A percentile compares a stretch with the other conserved stretches of the same genome.
phyloP scores from a whole-genome alignment of 1,140 invertebrate genomes.

The Drosophila willistoni region DNA sequence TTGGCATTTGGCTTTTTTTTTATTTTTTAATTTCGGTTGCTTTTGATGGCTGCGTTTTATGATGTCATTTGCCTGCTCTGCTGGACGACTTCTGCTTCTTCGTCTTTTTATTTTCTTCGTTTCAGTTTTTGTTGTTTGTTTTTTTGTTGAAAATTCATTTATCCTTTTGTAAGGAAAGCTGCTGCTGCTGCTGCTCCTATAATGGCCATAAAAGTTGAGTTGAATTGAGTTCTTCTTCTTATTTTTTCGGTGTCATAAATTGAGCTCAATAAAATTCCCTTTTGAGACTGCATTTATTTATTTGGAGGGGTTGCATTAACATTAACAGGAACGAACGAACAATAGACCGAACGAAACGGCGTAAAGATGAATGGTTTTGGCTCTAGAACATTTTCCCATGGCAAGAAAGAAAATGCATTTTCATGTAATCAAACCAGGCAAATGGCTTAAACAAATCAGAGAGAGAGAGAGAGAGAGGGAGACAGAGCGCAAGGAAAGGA shows the following conservation, averaged over 20 bases:
- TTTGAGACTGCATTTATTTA: conserved; percentile 36
- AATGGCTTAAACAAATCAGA: conserved; percentile 74
- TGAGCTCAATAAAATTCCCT: conserved; percentile 70
- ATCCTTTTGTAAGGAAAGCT: conserved; percentile 42
- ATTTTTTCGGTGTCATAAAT: conserved; percentile 72
- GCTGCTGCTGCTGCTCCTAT: conserved; percentile 47
- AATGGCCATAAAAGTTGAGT: conserved; percentile 49
- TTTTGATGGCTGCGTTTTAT: conserved; percentile 79
- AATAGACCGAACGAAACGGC: conserved; percentile 24
- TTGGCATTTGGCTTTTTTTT: conserved; percentile 75
- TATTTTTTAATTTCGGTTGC: conserved; percentile 69
- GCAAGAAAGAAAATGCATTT: conserved; percentile 75
- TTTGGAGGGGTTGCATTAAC: conserved; percentile 56
- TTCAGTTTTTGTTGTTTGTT: conserved; percentile 41
- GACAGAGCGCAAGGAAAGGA: not conserved
- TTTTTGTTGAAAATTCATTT: conserved; percentile 48
- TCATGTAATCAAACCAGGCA: conserved; percentile 67
- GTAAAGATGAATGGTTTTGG: conserved; percentile 6
- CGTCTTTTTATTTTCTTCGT: conserved; percentile 51
- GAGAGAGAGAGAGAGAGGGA: not conserved
- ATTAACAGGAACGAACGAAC: conserved; percentile 22
- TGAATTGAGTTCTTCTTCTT: conserved; percentile 52
- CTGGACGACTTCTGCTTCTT: conserved; percentile 48
- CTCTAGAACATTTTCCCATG: conserved; percentile 56
- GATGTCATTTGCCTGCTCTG: conserved; percentile 68